Percentiles rank a stretch among this genome's conserved stretches.
These are phyloP conservation scores for Coluber constrictor DNA, from an alignment of 2,797 vertebrate genomes.

Conservation along the genomic window DNA sequence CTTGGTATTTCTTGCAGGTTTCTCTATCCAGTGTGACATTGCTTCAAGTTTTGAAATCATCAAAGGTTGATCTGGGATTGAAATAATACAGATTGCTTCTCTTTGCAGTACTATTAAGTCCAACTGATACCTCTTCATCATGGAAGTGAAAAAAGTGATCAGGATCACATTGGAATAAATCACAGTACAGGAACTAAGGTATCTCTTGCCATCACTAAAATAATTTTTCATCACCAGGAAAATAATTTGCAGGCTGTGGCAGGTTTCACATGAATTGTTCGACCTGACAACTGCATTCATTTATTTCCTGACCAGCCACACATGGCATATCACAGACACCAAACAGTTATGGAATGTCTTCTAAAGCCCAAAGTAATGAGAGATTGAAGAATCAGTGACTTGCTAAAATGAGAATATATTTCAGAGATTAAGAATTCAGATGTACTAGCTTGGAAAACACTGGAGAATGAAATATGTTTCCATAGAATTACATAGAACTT, in stretches of 20 bases:
- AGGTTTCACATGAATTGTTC: neutral
- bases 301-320: neutral
- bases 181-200: neutral
- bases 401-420: neutral
- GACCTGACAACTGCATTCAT: neutral
- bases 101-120: neutral
- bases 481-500: neutral
- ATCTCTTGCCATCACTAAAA: neutral
- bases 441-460: neutral
- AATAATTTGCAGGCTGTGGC: neutral
- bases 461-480: neutral
- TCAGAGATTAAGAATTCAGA: neutral
- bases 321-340: neutral
- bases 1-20: neutral
- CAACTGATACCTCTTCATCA: neutral
- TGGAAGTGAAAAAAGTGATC: neutral
- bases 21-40: neutral
- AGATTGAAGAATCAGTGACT: neutral
- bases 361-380: neutral
- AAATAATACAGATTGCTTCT: neutral
- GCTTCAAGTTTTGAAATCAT: neutral
- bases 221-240: neutral
- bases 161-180: neutral
- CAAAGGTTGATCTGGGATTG: neutral
- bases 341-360: neutral